Evolutionary conservation across 1,140 invertebrate species (phyloP).

Genomic region (Bombus huntii): DNA sequence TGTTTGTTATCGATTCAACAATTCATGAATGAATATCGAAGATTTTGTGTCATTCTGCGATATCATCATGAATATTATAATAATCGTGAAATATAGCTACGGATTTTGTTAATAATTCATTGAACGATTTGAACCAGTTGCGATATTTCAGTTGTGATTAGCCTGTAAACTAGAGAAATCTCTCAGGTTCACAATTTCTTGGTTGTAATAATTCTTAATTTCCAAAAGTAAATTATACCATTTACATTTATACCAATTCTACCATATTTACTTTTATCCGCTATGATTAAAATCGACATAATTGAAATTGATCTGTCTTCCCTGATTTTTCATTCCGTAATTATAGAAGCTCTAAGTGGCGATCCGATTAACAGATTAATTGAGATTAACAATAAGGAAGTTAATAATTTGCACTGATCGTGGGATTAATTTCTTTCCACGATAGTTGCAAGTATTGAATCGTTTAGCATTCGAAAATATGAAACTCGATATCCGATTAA

Average conservation of each 20-base stretch:
- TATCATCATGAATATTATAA: neutral
- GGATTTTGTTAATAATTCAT: neutral
- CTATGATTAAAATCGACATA: neutral
- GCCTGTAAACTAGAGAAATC: neutral
- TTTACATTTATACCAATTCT: neutral
- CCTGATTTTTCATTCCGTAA: neutral
- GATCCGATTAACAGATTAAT: neutral
- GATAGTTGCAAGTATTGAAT: neutral
- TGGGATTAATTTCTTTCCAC: too few species aligned
- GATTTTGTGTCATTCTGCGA: neutral
- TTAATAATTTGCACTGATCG: neutral
- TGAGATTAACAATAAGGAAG: neutral
- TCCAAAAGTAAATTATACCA: neutral
- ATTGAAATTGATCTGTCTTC: neutral
- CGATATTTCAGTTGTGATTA: too few species aligned
- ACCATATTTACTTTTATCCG: neutral
- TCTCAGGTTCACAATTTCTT: neutral
- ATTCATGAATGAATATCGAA: neutral
- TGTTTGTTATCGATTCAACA: neutral
- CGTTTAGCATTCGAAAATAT: neutral
- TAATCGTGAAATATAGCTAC: neutral
- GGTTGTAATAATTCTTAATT: neutral
- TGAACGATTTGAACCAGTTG: too few species aligned
- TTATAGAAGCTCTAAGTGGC: neutral
- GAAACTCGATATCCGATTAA: conserved; percentile 72